Conservation (phyloP, 37 sponge, comb jelly and placozoan genomes). For the Mnemiopsis leidyi region DNA sequence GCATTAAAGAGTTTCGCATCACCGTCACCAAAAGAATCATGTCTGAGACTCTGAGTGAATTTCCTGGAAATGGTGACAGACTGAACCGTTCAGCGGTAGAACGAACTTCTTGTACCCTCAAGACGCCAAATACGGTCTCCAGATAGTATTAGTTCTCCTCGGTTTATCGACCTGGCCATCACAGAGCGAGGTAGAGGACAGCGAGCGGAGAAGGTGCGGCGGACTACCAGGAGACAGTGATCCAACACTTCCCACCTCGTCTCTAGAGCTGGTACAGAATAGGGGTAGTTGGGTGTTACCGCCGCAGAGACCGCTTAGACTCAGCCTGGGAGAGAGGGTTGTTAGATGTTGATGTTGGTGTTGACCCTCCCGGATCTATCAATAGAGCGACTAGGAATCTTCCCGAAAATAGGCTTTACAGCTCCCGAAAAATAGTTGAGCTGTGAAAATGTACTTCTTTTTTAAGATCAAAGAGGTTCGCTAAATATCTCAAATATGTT, state of each 20-base stretch:
- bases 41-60: no score
- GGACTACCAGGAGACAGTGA: constrained; percentile 54
- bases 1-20: no score
- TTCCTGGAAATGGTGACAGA: no score
- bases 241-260: constrained; percentile 57
- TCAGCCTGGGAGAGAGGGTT: not conserved
- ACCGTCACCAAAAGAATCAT: no score
- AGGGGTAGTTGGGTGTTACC: not conserved
- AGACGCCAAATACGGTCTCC: constrained; percentile 36
- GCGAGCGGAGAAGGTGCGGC: not conserved
- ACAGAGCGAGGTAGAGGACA: not conserved
- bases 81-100: no score
- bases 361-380: no score
- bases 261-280: not conserved
- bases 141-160: not conserved
- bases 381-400: no score
- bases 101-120: no score
- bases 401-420: not conserved
- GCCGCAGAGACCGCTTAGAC: not conserved
- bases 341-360: no score
- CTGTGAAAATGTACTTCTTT: not conserved
- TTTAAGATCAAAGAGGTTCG: not conserved
- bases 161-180: not conserved
- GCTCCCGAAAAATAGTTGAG: not conserved
- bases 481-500: not conserved